phyloP scores from a whole-genome alignment of 2,797 vertebrate species.

The Australoheros facetus region DNA sequence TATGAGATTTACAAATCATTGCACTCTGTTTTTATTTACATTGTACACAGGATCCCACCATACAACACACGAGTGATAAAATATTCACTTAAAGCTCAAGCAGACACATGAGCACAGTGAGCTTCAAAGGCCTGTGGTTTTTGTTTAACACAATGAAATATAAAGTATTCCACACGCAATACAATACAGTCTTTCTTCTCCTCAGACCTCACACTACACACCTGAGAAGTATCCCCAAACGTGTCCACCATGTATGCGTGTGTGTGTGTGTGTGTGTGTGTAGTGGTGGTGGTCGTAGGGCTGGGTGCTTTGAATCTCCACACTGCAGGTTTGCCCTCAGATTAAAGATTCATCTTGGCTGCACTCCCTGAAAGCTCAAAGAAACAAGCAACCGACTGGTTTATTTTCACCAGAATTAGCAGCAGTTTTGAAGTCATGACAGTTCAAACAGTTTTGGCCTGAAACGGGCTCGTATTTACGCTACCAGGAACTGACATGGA shows the following conservation, averaged over 20 bases:
- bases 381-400: not conserved
- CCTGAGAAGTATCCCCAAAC: conserved; percentile 37
- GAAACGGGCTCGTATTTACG: not conserved
- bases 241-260: not conserved
- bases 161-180: conserved; percentile 9
- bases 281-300: not conserved
- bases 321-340: conserved; percentile 12
- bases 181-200: conserved; percentile 27
- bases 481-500: not conserved
- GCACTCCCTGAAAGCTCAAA: conserved; percentile 1
- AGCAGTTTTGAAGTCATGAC: not conserved
- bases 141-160: conserved; percentile 35
- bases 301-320: conserved; percentile 20
- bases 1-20: not conserved
- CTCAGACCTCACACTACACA: conserved; percentile 32
- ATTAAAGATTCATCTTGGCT: conserved; percentile 38
- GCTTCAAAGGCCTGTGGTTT: conserved; percentile 40
- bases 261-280: not conserved
- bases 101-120: not conserved
- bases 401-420: conserved; percentile 3
- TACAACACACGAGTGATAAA: accelerated
- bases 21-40: not conserved
- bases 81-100: not conserved
- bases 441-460: not conserved
- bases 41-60: not conserved